Percentiles rank a stretch among this genome's conserved stretches.
Conservation (phyloP, 1,140 invertebrate species). For the Conus betulinus region DNA sequence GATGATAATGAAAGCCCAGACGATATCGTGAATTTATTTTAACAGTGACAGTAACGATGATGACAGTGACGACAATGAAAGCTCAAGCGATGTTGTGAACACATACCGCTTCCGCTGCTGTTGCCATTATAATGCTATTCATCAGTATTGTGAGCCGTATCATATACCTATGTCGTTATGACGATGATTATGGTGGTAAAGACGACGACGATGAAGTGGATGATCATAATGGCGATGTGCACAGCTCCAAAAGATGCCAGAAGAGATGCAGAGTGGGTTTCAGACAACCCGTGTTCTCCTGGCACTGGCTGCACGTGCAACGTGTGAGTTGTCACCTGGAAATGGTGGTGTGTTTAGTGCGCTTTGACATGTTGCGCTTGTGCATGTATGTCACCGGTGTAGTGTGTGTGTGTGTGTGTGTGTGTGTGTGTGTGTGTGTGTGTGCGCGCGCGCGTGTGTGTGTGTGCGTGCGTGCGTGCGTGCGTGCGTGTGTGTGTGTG, state of each 20-base stretch:
- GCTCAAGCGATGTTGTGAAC: too few species aligned
- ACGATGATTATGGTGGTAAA: too few species aligned
- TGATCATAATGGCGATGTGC: not conserved
- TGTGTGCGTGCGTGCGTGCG: not conserved
- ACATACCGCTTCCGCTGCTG: too few species aligned
- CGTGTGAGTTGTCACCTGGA: constrained; percentile 46
- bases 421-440: not conserved
- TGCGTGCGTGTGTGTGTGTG: not conserved
- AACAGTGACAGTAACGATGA: not conserved
- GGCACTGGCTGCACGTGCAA: constrained; percentile 67
- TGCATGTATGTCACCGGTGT: not conserved
- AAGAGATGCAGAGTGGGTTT: constrained; percentile 59
- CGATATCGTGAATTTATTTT: not conserved
- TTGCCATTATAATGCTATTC: too few species aligned
- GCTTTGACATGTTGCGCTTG: not conserved
- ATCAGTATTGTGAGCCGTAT: too few species aligned
- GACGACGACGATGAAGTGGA: too few species aligned
- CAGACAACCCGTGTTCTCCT: constrained; percentile 55
- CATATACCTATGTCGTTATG: too few species aligned
- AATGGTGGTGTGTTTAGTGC: too few species aligned
- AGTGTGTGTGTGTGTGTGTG: constrained; percentile 9
- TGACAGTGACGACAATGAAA: not conserved
- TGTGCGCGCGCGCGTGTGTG: not conserved
- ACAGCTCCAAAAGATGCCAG: constrained; percentile 57
- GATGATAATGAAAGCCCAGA: not conserved